A percentile compares a stretch with the other conserved stretches of the same genome.
phyloP scores from a whole-genome alignment of 2,888 invertebrate genomes.

The Drosophila helvetica region DNA sequence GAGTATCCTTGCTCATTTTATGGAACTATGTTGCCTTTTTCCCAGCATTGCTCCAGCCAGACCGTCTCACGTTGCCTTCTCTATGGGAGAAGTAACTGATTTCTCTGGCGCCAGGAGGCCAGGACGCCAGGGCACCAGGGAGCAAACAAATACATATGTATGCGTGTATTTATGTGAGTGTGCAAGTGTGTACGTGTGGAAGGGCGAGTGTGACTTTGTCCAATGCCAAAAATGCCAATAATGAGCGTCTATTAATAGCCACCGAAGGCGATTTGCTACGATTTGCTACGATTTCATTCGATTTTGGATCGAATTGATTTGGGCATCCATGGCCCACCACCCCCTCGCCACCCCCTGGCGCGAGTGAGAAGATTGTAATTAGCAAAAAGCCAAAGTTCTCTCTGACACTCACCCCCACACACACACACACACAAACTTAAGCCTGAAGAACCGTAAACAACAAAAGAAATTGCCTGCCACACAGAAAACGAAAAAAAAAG shows the following conservation, averaged over 20 bases:
- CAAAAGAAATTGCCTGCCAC: slow-evolving; percentile 26
- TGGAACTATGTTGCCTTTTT: no score
- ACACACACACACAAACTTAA: slow-evolving; percentile 22
- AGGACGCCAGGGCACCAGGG: slow-evolving; percentile 59
- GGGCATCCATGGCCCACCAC: neutral
- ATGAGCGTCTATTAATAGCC: slow-evolving; percentile 67
- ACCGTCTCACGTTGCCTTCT: neutral
- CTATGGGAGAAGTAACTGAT: neutral
- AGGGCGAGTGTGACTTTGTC: slow-evolving; percentile 46
- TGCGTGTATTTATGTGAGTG: slow-evolving; percentile 3
- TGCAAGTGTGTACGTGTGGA: neutral
- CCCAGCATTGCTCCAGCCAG: no score
- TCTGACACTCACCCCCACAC: slow-evolving; percentile 1
- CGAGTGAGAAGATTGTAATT: slow-evolving; percentile 37
- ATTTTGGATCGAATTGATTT: slow-evolving; percentile 17
- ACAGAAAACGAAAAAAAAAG: slow-evolving; percentile 11
- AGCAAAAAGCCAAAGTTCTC: slow-evolving; percentile 36
- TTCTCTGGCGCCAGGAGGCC: slow-evolving; percentile 46
- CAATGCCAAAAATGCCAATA: slow-evolving; percentile 64
- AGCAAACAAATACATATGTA: neutral
- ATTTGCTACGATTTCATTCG: slow-evolving; percentile 49
- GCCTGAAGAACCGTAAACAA: slow-evolving; percentile 21
- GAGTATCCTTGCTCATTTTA: no score
- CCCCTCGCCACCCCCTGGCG: neutral
- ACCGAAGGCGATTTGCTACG: slow-evolving; percentile 39